Conservation (phyloP, 2,113 vertebrate species). For the Albula goreensis region DNA sequence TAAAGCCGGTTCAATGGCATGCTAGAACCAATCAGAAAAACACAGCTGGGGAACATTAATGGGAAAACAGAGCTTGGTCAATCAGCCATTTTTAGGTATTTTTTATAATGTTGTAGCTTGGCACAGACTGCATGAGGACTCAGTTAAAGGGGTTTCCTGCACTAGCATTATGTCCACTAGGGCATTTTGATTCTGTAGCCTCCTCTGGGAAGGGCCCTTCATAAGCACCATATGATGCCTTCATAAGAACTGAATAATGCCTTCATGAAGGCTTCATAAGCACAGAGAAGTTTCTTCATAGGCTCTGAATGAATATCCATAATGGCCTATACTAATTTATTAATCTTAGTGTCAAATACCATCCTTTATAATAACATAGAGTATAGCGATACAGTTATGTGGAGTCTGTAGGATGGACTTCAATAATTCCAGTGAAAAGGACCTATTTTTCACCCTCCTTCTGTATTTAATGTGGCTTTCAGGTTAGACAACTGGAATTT, state of each 20-base stretch:
- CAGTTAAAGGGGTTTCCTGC: neutral
- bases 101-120: neutral
- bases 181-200: neutral
- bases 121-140: neutral
- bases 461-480: too few species aligned
- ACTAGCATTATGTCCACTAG: neutral
- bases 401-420: too few species aligned
- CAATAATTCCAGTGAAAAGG: too few species aligned
- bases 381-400: too few species aligned
- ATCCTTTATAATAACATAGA: too few species aligned
- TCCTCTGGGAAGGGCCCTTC: neutral
- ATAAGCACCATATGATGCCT: neutral
- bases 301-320: too few species aligned
- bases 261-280: neutral
- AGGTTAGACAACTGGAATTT: too few species aligned
- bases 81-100: neutral
- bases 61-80: too few species aligned
- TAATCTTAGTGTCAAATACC: too few species aligned
- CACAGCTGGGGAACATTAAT: too few species aligned
- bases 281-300: neutral
- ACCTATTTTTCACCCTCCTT: too few species aligned
- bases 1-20: neutral
- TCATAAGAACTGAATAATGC: neutral
- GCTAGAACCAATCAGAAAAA: neutral
- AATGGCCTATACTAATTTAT: too few species aligned